phyloP scores from a whole-genome alignment of 2,113 vertebrate genomes.

The Rhinopithecus roxellana region DNA sequence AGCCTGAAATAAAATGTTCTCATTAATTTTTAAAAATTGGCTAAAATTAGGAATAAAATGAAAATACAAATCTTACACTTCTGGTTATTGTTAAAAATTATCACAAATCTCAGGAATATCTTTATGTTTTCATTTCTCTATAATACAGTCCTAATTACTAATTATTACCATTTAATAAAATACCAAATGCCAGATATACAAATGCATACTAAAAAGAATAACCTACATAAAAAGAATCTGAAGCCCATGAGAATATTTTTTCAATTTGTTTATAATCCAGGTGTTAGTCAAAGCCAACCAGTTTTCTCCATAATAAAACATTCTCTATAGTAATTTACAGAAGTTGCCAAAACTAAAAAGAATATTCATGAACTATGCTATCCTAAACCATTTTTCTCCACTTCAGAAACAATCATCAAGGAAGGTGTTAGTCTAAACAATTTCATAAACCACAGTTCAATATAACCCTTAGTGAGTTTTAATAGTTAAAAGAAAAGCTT shows the following conservation, averaged over 20 bases:
- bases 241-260: background rate
- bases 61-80: background rate
- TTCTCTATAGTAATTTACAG: conserved; percentile 69
- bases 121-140: background rate
- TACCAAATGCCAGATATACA: background rate
- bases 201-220: background rate
- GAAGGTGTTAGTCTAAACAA: conserved; percentile 91
- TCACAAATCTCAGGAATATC: background rate
- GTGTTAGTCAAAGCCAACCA: conserved; percentile 58
- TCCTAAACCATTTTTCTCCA: conserved; percentile 84
- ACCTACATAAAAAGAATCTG: background rate
- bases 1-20: background rate
- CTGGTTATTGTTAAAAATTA: background rate
- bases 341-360: conserved; percentile 80
- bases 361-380: conserved; percentile 84
- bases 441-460: conserved; percentile 85
- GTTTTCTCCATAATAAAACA: conserved; percentile 59
- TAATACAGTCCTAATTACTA: background rate
- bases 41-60: background rate
- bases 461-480: conserved; percentile 84
- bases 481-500: conserved; percentile 85
- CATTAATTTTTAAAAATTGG: background rate
- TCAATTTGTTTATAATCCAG: conserved; percentile 37
- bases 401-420: conserved; percentile 88
- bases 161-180: conserved; percentile 27